Conservation (phyloP, 2,888 invertebrate species). For the Halictus quadricinctus region DNA sequence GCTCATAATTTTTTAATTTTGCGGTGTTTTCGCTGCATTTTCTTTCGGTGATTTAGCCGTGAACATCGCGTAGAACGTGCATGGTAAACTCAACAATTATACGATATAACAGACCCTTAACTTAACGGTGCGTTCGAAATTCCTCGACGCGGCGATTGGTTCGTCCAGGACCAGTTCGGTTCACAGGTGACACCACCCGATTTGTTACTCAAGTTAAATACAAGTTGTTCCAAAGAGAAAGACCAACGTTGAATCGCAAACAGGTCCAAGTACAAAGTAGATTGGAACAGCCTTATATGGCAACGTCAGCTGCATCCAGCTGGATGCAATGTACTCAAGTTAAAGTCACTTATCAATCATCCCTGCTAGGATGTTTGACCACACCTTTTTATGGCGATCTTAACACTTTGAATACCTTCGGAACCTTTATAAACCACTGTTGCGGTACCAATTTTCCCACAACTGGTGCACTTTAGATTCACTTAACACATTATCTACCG, state of each 20-base stretch:
- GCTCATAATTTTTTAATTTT: background rate
- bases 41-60: background rate
- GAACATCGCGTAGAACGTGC: conserved; percentile 44
- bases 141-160: background rate
- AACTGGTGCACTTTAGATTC: too few relatives aligned
- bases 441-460: background rate
- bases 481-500: too few relatives aligned
- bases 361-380: background rate
- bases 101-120: conserved; percentile 50
- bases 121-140: conserved; percentile 27
- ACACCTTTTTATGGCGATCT: background rate
- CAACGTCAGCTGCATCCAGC: background rate
- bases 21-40: conserved; percentile 33
- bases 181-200: background rate
- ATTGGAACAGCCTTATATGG: conserved; percentile 10
- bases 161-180: background rate
- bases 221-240: background rate
- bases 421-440: background rate
- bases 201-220: background rate
- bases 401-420: background rate
- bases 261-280: background rate
- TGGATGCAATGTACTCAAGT: background rate
- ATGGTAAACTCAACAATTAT: conserved; percentile 61
- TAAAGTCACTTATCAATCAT: background rate
- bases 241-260: background rate